Base-by-base conservation (phyloP, 1,140 invertebrate genomes). In the Bombyx mandarina region DNA sequence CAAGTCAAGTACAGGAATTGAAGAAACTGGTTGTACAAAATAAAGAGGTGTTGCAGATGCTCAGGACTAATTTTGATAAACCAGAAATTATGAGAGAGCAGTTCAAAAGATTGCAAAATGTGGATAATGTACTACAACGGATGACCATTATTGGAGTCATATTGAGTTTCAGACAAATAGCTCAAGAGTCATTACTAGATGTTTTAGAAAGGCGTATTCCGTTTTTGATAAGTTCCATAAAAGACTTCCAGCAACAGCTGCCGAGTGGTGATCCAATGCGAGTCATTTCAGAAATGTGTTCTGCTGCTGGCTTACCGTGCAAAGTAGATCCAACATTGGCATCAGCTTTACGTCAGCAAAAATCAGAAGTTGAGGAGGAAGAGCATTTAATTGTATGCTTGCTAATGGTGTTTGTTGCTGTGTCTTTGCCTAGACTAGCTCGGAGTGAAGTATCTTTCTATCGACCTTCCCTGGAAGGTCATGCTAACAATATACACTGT, bases 111-210 rank as follows among this genome's bases (percentile, higher is more conserved):
- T 82, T 99, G 42, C 94, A 95, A 62, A 92, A 96, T 79, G 96
- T 97, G 1, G 97, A 99, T 66, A 98, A 96, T 76, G 95, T 99
- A 22, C 86, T 99, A 8, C 96, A 98, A 79, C 90, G 98, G 62
- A 98, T 99, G 93, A 99, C 97, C 8, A 99, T 99, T 64, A 96
- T 99, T 72, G 98, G 98, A 3, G 98, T 99, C 0, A 98, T 99
- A 62, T 88, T 99, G 63, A 96, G 97, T 67, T 99, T 99, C 86
- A 90, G 97, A 43, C 94, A 97, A 79, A 89, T 99, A 8, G 92
- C 97, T 1, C 98, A 99, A 79, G 94, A 96, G 56, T 97, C 98
- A 9, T 88, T 99, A 8, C 92, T 97, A 56, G 97, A 99, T 89
- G 97, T 98, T 4, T 86, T 99, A 12, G 96, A 98, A 74, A 93